Base-by-base conservation (phyloP, 92 coral and sea anemone genomes). In the Chrysogorgia sp. region DNA sequence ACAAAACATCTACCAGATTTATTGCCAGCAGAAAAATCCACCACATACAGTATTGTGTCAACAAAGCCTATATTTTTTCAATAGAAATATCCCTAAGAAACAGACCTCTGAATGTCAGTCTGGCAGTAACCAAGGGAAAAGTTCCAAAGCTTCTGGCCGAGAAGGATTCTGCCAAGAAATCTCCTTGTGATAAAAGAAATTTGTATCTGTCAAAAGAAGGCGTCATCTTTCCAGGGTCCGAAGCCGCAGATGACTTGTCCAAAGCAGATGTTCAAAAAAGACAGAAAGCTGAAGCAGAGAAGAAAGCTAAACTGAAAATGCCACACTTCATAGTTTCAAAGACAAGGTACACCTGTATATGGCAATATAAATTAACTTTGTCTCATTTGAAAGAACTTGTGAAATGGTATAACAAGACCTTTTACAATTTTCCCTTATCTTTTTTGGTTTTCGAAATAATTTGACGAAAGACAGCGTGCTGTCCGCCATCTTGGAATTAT, bases 131-230 rank as follows among this genome's bases (percentile, higher is more conserved):
- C 1, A 91, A 82, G 17, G 99, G 96, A 34, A 89, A 96, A 62
- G 86, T 92, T 1, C 74, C 86, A 0, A 88, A 96, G 50, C 74
- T 96, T 45, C 67, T 77, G 41, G 71, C 80, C 58, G 90, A 96
- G 66, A 74, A 59, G 74, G 88, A 91, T 75, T 45, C 58, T 0
- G 76, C 84, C 2, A 87, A 77, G 75, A 92, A 75, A 53, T 88
- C 86, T 6, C 80, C 83, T 0, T 71, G 75, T 5, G 99, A 96
- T 76, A 91, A 92, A 70, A 82, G 99, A n/a, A 96, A 92, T 58
- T 81, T 91, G 24, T 91, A 96, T 75, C 71, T 96, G 35, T 90
- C 99, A 0, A 88, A 90, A 28, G 99, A 96, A 40, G 99, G 99
- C 7, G 86, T 90, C 35, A 86, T 96, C 56, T 30, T 30, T 1